phyloP scores from a whole-genome alignment of 2,888 invertebrate genomes.

The Ommatoiulus sabulosus region DNA sequence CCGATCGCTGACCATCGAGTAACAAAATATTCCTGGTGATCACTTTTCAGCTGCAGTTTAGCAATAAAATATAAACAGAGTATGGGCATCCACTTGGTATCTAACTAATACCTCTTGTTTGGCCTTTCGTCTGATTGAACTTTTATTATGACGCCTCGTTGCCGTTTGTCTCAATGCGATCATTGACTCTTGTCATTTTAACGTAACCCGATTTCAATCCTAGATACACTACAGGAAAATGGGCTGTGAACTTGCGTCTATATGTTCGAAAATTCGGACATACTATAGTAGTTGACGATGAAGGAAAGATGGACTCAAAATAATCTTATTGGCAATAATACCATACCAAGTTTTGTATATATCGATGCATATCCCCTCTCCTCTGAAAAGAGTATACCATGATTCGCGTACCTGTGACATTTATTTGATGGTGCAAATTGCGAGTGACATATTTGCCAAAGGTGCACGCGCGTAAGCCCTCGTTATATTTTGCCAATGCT shows the following conservation, averaged over 20 bases:
- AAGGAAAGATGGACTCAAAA: not conserved
- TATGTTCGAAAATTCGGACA: not conserved
- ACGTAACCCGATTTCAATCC: not conserved
- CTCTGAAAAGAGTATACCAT: not conserved
- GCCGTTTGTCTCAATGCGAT: too few relatives aligned
- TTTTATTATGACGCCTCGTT: too few relatives aligned
- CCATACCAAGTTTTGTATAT: not conserved
- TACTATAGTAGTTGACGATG: not conserved
- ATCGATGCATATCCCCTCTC: not conserved
- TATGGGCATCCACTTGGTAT: too few relatives aligned
- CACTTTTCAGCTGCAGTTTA: too few relatives aligned
- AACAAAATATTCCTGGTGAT: too few relatives aligned
- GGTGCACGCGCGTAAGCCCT: not conserved
- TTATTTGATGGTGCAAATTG: slow-evolving; percentile 11
- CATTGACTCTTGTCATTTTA: not conserved
- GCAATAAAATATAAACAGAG: too few relatives aligned
- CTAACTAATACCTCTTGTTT: too few relatives aligned
- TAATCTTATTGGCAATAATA: slow-evolving; percentile 2
- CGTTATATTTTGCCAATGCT: not conserved
- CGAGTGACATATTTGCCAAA: slow-evolving; percentile 40
- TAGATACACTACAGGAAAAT: too few relatives aligned
- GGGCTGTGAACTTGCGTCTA: too few relatives aligned
- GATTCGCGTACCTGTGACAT: slow-evolving; percentile 2
- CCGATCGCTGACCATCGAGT: too few relatives aligned
- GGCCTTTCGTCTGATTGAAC: too few relatives aligned